Base-by-base conservation (phyloP, 2,113 vertebrate species). In the Melanostigma gelatinosum region DNA sequence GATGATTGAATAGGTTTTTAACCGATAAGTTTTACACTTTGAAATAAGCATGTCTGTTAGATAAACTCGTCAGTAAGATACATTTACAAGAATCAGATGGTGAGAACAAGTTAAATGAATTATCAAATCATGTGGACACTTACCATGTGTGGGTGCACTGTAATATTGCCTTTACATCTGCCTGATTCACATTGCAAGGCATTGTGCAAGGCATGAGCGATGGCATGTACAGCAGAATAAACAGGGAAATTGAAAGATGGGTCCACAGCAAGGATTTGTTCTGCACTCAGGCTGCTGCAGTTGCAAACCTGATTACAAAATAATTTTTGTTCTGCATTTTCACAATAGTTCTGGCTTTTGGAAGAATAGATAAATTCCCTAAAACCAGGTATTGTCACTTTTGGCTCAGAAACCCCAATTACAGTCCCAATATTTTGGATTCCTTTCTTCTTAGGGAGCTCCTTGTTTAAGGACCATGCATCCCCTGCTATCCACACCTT, bases 401-500 rank as follows among this genome's bases (percentile, higher is more conserved):
- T 36, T 46, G 75, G 83, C n/a, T 95, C 75, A 0, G 94, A 52
- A n/a, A 96, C 85, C 0, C 97, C 96, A 11, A 97, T 73, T 16
- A 97, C 91, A 0, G 87, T 92, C 50, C 96, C 96, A 0, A 94
- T 94, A 12, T 16, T 87, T 32, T 22, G 65, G 27, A 97, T 94
- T 72, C 94, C 94, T 0, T 93, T 82, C 44, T 94, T 3, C 0
- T 42, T 73, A 40, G 80, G 88, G 42, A 96, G 46, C 0, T 24
- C 20, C 0, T 81, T 88, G 69, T 94, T 93, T 79, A 96, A 62
- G 0, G 80, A 90, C 96, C 96, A 97, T 13, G 85, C 92, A 15
- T 97, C 96, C 0, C 93, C 93, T 36, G 95, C 96, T 0, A 97
- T 90, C 97, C 97, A 97, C 50, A 97, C 96, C 77, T 95, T 97